Percentiles rank a stretch among this genome's conserved stretches.
phyloP scores from a whole-genome alignment of 2,113 vertebrate species.

The Microcebus tavaratra region DNA sequence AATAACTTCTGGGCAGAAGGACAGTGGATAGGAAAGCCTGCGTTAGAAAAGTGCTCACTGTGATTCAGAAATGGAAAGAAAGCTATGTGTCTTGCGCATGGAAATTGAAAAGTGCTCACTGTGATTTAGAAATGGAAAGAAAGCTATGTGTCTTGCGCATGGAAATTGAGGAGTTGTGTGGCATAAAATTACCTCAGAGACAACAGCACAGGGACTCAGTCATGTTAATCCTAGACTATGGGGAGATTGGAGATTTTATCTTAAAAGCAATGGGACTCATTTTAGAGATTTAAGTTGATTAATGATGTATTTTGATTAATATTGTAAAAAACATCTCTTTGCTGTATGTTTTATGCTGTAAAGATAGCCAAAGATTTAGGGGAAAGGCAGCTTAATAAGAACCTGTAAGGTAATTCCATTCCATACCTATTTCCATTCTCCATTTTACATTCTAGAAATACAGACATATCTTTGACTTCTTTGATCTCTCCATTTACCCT shows the following conservation, averaged over 20 bases:
- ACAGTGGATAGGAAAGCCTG: background rate
- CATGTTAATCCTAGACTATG: background rate
- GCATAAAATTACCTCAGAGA: background rate
- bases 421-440: background rate
- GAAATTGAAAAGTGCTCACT: background rate
- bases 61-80: background rate
- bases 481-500: background rate
- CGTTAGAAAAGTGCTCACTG: background rate
- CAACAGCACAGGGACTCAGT: background rate
- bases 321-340: background rate
- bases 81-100: background rate
- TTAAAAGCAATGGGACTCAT: background rate
- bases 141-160: background rate
- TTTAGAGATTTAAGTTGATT: background rate
- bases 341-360: background rate
- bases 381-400: background rate
- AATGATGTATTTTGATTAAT: background rate
- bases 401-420: background rate
- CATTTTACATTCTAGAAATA: background rate
- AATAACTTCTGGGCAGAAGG: background rate
- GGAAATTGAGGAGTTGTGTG: background rate
- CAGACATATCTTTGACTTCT: background rate
- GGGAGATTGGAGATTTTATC: background rate
- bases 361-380: background rate
- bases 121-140: background rate